phyloP scores from a whole-genome alignment of 2,888 invertebrate genomes.

The Calliphora vomitoria region DNA sequence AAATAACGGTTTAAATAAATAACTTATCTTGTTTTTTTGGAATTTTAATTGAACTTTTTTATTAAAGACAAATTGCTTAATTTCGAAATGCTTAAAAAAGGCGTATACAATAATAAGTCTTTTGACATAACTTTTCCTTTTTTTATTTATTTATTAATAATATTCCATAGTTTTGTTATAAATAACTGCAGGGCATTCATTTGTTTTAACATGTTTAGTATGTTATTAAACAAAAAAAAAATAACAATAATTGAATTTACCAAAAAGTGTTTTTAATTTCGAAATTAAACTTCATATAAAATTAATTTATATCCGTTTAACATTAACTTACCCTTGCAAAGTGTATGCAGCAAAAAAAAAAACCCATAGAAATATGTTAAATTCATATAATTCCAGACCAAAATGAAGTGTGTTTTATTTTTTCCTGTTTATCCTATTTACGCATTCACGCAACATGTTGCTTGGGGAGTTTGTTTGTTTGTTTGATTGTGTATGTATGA shows the following conservation, averaged over 20 bases:
- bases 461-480: neutral
- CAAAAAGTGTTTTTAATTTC: constrained; percentile 58
- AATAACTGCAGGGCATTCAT: constrained; percentile 27
- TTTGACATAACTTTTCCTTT: neutral
- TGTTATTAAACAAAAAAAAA: neutral
- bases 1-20: constrained; percentile 11
- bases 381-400: constrained; percentile 14
- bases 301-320: constrained; percentile 69
- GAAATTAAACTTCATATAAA: constrained; percentile 65
- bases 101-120: constrained; percentile 37
- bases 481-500: neutral
- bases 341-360: neutral
- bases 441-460: constrained; percentile 58
- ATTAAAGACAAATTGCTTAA: constrained; percentile 53
- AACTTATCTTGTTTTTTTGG: constrained; percentile 1
- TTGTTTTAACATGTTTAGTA: constrained; percentile 4
- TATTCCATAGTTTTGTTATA: neutral
- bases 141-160: neutral
- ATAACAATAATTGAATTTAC: constrained; percentile 49
- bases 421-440: constrained; percentile 47
- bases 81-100: constrained; percentile 58
- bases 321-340: constrained; percentile 52
- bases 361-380: neutral
- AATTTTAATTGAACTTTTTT: neutral
- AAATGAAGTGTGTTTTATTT: constrained; percentile 22